Base-by-base conservation (phyloP, 2,888 invertebrate species). In the Napeogenes inachia region DNA sequence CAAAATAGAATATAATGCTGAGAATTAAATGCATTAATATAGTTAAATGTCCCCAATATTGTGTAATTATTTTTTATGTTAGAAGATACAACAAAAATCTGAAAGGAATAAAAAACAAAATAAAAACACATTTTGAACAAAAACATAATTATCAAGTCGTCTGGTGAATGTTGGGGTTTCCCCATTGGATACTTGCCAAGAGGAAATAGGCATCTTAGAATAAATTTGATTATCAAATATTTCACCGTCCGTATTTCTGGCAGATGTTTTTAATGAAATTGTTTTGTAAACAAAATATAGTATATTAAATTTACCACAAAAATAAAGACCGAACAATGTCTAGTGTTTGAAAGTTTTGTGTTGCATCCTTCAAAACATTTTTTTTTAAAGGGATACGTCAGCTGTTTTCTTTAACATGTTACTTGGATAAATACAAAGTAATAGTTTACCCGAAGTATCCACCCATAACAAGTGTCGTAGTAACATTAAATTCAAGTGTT, bases 171-270 rank as follows among this genome's bases (percentile, higher is more conserved):
- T 76, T 75, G 85, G 89, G 88, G 86, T 82, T 86, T 83, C 88
- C 89, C 88, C 82, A 79, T 84, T 89, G 89, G 89, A 84, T 71
- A 67, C 72, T 66, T 76, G 89, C 89, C 89, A 89, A 86, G 82
- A 84, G 88, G 85, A 87, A 87, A 84, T 77, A 74, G 79, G 78
- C 74, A 81, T 82, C 83, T 85, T 81, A 83, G 84, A 85, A 85
- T 84, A 87, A 83, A 87, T 85, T 81, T 79, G 81, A 85, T 84
- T 82, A 84, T 84, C 84, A 86, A 71, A 67, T 66, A 57, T 59
- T 57, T 42, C 56, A 42, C 56, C 4, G 38, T 10, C 50, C 30
- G 50, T 50, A 55, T 38, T 54, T 45, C 56, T 64, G 54, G 56
- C 59, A 64, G 59, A 53, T 61, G 46, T 60, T 60, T 35, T 59